Evolutionary conservation across 2,797 vertebrate species (phyloP), one percentile per base, ranked within the genome.

Genomic region (Trachurus trachurus): DNA sequence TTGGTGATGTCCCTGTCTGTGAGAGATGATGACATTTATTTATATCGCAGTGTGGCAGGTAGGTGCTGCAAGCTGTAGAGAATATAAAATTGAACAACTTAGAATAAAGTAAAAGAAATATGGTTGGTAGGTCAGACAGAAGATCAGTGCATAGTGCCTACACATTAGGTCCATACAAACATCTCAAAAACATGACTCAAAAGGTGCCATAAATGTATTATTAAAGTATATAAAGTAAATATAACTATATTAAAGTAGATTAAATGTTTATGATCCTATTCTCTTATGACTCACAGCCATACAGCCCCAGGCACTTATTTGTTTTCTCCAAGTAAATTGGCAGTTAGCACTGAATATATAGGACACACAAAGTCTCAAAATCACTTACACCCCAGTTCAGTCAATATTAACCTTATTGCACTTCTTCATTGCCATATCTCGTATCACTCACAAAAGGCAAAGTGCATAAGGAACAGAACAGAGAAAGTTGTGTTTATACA

Each of bases 201-300:
- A 52, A 26, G 26, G 50, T 6, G 0, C 8, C 15, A 49, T 29
- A 11, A 71, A 67, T 66, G n/a, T n/a, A n/a, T n/a, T 70, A 74
- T 86, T 76, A 89, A 81, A 84, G 73, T 57, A 70, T n/a, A n/a
- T n/a, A n/a, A n/a, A n/a, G n/a, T n/a, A n/a, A n/a, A n/a, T n/a
- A n/a, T n/a, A n/a, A n/a, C n/a, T n/a, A n/a, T 70, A 74, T 86
- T 76, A 89, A 81, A 84, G 73, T 57, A 70, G 58, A 71, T 58
- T 9, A 73, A 50, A 52, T 77, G 50, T 80, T 74, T 83, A 47
- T 67, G 74, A 80, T 70, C 50, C 16, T 69, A 0, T 68, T 66
- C 56, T 64, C 39, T 10, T 58, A 72, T 2, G 10, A 50, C 31
- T 60, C 60, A 9, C 64, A 77, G 58, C 29, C 7, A 47, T 39